Conservation (phyloP, 1,140 invertebrate species). For the Oryctes rhinoceros region DNA sequence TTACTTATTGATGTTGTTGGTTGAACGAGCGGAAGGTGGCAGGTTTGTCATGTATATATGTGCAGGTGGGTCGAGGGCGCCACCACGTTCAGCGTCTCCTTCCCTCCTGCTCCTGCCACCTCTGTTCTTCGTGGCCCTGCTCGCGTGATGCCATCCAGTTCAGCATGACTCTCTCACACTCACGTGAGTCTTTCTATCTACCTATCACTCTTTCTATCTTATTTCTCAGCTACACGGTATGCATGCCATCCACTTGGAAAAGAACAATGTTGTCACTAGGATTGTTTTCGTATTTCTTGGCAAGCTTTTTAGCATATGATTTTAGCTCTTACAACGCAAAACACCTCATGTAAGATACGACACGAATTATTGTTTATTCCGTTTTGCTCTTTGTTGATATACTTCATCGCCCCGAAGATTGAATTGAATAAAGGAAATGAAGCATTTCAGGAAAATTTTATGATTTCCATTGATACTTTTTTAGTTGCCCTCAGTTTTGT, state of each 20-base stretch:
- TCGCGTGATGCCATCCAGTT: constrained; percentile 54
- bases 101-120: constrained; percentile 55
- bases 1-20: not conserved
- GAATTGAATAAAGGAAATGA: not conserved
- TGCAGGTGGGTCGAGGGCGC: constrained; percentile 57
- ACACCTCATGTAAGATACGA: too few relatives aligned
- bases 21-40: constrained; percentile 42
- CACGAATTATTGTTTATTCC: not conserved
- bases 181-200: constrained; percentile 53
- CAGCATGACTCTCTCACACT: constrained; percentile 54
- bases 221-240: not conserved
- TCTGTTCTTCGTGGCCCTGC: constrained; percentile 56
- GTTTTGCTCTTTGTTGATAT: not conserved
- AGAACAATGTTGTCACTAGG: not conserved
- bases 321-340: not conserved
- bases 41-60: constrained; percentile 47
- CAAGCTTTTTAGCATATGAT: not conserved
- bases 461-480: not conserved
- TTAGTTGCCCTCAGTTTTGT: not conserved
- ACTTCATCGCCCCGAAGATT: not conserved
- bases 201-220: constrained; percentile 27
- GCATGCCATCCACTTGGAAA: not conserved
- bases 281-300: not conserved
- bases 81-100: constrained; percentile 47
- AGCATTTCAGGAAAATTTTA: not conserved